Percentiles rank a stretch among this genome's conserved stretches.
Evolutionary conservation across 2,113 vertebrate species (phyloP).

Genomic region (Rhinichthys klamathensis): DNA sequence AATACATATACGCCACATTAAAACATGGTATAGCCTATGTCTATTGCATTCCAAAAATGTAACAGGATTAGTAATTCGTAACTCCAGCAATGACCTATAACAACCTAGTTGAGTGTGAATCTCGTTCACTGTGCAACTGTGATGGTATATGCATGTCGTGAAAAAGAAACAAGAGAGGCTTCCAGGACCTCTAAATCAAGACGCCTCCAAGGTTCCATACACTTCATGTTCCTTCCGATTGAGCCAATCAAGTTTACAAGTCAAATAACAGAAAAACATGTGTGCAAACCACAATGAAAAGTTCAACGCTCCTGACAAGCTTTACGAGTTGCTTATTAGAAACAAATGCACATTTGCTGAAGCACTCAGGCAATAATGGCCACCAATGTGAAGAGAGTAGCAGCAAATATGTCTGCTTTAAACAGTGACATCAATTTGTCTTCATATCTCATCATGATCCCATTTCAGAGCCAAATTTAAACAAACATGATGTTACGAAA

Average conservation of each 20-base stretch:
- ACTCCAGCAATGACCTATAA: conserved; percentile 1
- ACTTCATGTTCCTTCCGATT: conserved; percentile 32
- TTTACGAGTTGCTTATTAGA: conserved; percentile 50
- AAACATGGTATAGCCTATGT: neutral
- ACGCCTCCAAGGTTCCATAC: conserved; percentile 31
- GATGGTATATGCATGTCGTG: neutral
- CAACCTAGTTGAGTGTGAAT: conserved; percentile 33
- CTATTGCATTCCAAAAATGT: neutral
- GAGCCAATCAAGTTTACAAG: conserved; percentile 54
- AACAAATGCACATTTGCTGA: conserved; percentile 35
- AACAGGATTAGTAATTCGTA: neutral
- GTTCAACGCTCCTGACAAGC: conserved; percentile 27
- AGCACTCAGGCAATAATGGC: conserved; percentile 30
- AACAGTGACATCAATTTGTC: conserved; percentile 19
- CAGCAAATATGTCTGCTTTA: conserved; percentile 12
- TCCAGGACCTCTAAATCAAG: conserved; percentile 45
- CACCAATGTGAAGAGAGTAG: conserved; percentile 11
- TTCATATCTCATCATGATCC: conserved; percentile 7
- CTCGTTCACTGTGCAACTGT: conserved; percentile 5
- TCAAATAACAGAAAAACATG: conserved; percentile 60
- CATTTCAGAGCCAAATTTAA: conserved; percentile 22
- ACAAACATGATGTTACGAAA: neutral
- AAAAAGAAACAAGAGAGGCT: neutral
- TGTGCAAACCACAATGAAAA: conserved; percentile 44
- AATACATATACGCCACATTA: neutral